Evolutionary conservation across 2,113 vertebrate genomes (phyloP).

Genomic region (Columba livia): DNA sequence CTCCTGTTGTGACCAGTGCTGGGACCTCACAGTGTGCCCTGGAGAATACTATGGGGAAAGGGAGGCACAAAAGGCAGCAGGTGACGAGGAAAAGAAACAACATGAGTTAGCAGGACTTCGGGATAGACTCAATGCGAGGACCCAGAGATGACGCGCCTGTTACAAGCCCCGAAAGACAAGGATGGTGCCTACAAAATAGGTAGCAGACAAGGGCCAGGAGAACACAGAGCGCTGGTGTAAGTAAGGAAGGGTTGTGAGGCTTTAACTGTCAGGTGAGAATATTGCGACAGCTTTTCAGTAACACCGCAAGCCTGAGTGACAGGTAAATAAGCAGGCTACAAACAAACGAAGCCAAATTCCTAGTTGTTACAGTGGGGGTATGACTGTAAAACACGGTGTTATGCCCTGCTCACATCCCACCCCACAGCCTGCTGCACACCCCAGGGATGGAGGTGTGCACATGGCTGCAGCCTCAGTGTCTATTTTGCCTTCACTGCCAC

Average conservation of each 20-base stretch:
- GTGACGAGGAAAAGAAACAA: not conserved
- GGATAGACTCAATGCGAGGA: not conserved
- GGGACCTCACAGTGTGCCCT: not conserved
- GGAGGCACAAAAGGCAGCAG: not conserved
- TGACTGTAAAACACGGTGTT: not conserved
- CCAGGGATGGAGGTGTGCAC: rapidly evolving
- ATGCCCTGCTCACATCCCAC: rapidly evolving
- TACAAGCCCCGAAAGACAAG: not conserved
- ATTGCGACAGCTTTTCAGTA: not conserved
- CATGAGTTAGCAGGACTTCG: not conserved
- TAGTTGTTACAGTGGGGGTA: not conserved
- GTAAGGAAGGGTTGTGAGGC: not conserved
- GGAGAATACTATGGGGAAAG: not conserved
- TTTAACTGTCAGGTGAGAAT: not conserved
- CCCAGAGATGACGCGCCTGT: not conserved
- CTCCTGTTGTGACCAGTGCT: not conserved
- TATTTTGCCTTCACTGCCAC: not conserved
- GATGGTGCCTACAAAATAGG: not conserved
- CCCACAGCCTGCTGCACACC: not conserved
- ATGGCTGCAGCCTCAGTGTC: rapidly evolving
- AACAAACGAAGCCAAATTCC: not conserved
- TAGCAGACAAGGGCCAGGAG: not conserved
- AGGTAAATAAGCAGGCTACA: not conserved
- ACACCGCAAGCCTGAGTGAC: not conserved
- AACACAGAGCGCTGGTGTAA: not conserved